Evolutionary conservation across 1,140 invertebrate genomes (phyloP).

Genomic region (Eupristina koningsbergeri): DNA sequence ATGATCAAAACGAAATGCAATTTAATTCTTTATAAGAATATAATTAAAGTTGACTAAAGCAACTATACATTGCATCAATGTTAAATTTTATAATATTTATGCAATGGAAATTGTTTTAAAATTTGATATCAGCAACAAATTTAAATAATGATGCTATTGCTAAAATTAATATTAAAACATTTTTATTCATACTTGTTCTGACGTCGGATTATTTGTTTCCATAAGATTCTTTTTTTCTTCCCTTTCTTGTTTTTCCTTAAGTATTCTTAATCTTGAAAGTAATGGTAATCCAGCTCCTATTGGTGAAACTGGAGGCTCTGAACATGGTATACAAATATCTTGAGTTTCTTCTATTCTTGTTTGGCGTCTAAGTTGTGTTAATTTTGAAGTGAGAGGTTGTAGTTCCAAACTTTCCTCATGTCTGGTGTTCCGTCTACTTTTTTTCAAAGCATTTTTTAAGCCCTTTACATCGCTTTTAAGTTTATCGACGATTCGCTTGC

Average conservation of each 20-base stretch:
- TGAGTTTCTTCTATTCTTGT: constrained; percentile 66
- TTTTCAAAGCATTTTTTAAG: constrained; percentile 78
- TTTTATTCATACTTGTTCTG: constrained; percentile 45
- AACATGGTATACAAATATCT: constrained; percentile 37
- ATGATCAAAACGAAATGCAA: too few relatives aligned
- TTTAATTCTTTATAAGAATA: too few relatives aligned
- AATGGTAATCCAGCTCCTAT: constrained; percentile 88
- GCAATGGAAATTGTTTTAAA: too few relatives aligned
- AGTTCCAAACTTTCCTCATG: constrained; percentile 72
- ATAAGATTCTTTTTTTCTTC: constrained; percentile 76
- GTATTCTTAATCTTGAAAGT: constrained; percentile 81
- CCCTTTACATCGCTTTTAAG: constrained; percentile 88
- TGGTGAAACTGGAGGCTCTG: constrained; percentile 75
- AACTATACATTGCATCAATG: too few relatives aligned
- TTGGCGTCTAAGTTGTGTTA: constrained; percentile 67
- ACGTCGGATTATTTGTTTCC: constrained; percentile 64
- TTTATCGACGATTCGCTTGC: constrained; percentile 86
- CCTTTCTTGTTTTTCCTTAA: constrained; percentile 88
- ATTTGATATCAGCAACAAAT: too few relatives aligned
- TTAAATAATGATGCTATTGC: too few relatives aligned
- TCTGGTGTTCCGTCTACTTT: constrained; percentile 74
- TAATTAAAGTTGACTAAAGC: too few relatives aligned
- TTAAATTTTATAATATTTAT: too few relatives aligned
- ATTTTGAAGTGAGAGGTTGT: constrained; percentile 74
- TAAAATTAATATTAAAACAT: too few relatives aligned